phyloP scores from a whole-genome alignment of 2,113 vertebrate genomes.

The Gymnarchus niloticus region DNA sequence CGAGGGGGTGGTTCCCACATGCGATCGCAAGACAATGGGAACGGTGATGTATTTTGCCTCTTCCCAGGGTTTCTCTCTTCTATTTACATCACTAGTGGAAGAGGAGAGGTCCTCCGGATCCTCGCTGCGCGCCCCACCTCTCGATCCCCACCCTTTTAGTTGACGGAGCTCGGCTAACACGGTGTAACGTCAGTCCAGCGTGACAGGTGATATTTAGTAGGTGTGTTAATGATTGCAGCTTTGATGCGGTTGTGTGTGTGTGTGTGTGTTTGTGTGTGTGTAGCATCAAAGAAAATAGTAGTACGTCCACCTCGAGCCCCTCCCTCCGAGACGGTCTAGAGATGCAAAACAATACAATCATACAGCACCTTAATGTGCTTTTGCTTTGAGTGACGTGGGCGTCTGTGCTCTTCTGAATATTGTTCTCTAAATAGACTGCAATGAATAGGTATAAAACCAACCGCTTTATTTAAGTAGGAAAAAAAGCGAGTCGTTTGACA shows the following conservation, averaged over 20 bases:
- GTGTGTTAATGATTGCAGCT: conserved; percentile 44
- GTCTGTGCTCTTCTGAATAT: neutral
- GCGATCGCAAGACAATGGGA: neutral
- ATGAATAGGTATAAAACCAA: neutral
- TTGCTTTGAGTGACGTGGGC: neutral
- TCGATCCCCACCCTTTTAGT: neutral
- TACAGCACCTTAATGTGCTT: neutral
- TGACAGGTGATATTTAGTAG: conserved; percentile 44
- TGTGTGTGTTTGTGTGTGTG: conserved; percentile 28
- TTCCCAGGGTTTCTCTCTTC: neutral
- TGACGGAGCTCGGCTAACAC: conserved; percentile 15
- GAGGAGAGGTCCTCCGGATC: neutral
- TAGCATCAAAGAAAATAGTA: conserved; percentile 11
- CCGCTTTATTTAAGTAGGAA: conserved; percentile 8
- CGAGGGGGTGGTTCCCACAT: neutral
- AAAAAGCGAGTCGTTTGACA: neutral
- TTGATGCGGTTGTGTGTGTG: conserved; percentile 34
- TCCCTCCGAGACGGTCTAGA: neutral
- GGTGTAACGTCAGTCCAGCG: conserved; percentile 28
- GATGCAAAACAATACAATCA: neutral
- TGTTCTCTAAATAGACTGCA: neutral
- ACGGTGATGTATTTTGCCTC: neutral
- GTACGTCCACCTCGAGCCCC: neutral
- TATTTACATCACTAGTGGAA: neutral
- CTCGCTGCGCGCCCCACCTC: neutral